Base-by-base conservation (phyloP, 1,140 invertebrate genomes). In the Ooceraea biroi region DNA sequence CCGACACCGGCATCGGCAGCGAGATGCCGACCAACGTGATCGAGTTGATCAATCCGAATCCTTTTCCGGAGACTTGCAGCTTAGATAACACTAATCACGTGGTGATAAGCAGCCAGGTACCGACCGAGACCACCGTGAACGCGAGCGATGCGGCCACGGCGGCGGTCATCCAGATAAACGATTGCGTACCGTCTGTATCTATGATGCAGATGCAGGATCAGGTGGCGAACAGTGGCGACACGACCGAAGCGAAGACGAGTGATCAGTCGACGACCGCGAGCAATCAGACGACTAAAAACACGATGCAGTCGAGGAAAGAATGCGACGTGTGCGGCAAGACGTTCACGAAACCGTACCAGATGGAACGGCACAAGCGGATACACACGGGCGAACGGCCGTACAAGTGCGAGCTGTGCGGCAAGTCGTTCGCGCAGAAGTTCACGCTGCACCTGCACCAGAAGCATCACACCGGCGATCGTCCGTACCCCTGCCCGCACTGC, bases 351-450 rank as follows among this genome's bases (percentile, higher is more conserved):
- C 93, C 93, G 0, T 94, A 91, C 44, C 94, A 94, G 58, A 69
- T 94, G 2, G 90, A 92, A 25, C 88, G 94, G 11, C 94, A 95
- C 72, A 91, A 92, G 92, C 90, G 96, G 25, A 96, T 95, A 25
- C 96, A 97, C 84, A 97, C 96, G 0, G 96, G 96, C 10, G 96
- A 97, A 88, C 95, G 96, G 68, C 96, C 97, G 0, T 97, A 95
- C 90, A 94, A 94, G 12, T 97, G 97, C 88, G 92, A 95, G 22
- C 88, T 95, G 14, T 97, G 97, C 89, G 89, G 92, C 2, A 97
- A 96, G 90, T 95, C 93, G 1, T 97, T 97, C 88, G 94, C 96
- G 11, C 95, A 97, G 36, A 97, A 96, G 87, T 95, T 95, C 1
- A 96, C 96, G 0, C 88, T 96, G 0, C 94, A 95, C 72, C 94